Evolutionary conservation across 2,113 vertebrate species (phyloP).

Genomic region (Oncorhynchus mykiss): DNA sequence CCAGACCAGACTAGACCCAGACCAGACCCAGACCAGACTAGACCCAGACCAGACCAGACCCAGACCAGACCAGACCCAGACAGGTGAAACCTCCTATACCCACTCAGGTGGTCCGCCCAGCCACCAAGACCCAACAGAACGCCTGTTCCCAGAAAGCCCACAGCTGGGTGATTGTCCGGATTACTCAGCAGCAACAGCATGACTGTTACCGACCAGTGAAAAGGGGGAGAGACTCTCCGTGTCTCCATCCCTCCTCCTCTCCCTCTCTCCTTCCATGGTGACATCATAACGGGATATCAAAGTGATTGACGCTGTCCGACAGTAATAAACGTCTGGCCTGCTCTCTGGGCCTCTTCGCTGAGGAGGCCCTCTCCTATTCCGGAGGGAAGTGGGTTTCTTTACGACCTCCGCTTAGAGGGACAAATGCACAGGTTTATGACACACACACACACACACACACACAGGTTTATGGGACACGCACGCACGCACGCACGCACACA

Average conservation of each 20-base stretch:
- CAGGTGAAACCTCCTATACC: no score
- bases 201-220: background rate
- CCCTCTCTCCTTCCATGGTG: background rate
- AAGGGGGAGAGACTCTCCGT: background rate
- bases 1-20: no score
- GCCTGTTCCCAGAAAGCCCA: conserved; percentile 11
- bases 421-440: background rate
- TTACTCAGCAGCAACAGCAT: conserved; percentile 10
- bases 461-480: background rate
- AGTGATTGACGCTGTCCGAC: conserved; percentile 7
- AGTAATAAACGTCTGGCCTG: conserved; percentile 16
- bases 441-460: background rate
- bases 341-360: background rate
- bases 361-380: background rate
- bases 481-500: background rate
- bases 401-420: background rate
- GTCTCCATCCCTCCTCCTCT: background rate
- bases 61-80: no score
- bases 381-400: conserved; percentile 4
- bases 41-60: no score
- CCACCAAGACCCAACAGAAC: background rate
- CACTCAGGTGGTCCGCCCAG: no score
- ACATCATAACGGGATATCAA: conserved; percentile 16
- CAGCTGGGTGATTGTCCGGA: background rate
- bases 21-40: no score